These are phyloP conservation scores for Nemoura dubitans DNA, from an alignment of 2,888 invertebrate genomes.

Conservation along the genomic window DNA sequence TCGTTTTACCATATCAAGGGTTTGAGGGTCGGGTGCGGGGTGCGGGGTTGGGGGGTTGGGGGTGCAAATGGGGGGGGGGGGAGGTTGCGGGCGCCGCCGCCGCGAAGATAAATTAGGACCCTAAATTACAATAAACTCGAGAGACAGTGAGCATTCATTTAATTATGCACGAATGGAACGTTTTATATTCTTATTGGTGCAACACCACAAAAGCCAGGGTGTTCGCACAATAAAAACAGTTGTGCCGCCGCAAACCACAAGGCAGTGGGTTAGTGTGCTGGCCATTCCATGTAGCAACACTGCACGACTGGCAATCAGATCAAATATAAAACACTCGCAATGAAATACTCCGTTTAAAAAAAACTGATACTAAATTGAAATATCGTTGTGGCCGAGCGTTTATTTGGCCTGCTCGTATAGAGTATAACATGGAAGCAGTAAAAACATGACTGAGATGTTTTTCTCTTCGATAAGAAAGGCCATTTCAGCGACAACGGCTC, in stretches of 20 bases:
- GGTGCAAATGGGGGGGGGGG: too few relatives aligned
- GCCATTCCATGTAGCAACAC: not conserved
- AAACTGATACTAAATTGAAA: constrained; percentile 24
- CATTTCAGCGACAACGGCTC: constrained; percentile 3
- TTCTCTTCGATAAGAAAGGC: constrained; percentile 14
- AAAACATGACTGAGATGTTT: not conserved
- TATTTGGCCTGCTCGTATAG: not conserved
- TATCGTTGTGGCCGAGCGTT: constrained; percentile 20
- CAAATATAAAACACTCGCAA: not conserved
- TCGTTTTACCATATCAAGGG: not conserved
- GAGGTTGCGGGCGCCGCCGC: not conserved
- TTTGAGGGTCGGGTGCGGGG: too few relatives aligned
- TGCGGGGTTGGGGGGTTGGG: too few relatives aligned
- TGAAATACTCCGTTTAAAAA: not conserved
- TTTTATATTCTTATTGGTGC: not conserved
- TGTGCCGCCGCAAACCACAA: not conserved
- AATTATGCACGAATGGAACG: not conserved
- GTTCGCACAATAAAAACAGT: not conserved
- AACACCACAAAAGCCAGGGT: not conserved
- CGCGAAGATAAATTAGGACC: not conserved
- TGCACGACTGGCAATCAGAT: not conserved
- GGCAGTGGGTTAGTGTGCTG: not conserved
- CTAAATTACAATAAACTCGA: not conserved
- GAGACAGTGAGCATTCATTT: not conserved
- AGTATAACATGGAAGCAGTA: not conserved